phyloP scores from a whole-genome alignment of 1,140 invertebrate species.

The Hypothenemus hampei region DNA sequence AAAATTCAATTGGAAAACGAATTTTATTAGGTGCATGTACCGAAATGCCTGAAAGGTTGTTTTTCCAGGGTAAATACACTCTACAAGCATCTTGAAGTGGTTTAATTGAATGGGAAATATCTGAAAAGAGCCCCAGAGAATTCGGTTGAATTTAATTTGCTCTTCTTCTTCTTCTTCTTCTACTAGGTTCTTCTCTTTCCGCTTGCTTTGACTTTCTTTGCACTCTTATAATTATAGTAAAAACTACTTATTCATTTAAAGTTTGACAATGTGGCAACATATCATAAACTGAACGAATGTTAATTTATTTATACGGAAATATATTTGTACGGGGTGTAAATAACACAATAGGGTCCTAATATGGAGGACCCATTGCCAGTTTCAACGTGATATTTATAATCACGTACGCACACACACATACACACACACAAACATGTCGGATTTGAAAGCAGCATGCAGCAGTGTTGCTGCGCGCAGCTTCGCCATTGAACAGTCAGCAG shows the following conservation, averaged over 20 bases:
- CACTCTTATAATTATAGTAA: too few species aligned
- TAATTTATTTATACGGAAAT: too few species aligned
- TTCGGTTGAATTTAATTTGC: constrained; percentile 23
- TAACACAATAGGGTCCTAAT: constrained; percentile 11
- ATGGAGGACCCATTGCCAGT: constrained; percentile 3
- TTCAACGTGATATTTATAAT: constrained; percentile 23
- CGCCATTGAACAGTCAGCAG: too few species aligned
- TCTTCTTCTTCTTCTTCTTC: constrained; percentile 13
- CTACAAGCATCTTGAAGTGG: constrained; percentile 29
- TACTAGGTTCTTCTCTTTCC: too few species aligned
- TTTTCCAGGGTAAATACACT: constrained; percentile 32
- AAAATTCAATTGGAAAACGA: constrained; percentile 38
- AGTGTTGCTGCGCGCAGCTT: too few species aligned
- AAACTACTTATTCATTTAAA: too few species aligned
- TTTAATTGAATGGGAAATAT: constrained; percentile 31
- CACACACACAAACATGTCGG: too few species aligned
- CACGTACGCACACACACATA: too few species aligned
- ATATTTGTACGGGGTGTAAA: too few species aligned
- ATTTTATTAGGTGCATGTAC: constrained; percentile 35
- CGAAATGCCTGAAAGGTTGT: constrained; percentile 29
- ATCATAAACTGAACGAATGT: too few species aligned
- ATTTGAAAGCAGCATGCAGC: constrained; percentile 14
- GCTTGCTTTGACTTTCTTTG: too few species aligned
- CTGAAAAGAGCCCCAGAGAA: constrained; percentile 21
- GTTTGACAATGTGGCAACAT: too few species aligned